phyloP scores from a whole-genome alignment of 2,888 invertebrate genomes.

The Trissoscelio sp. region DNA sequence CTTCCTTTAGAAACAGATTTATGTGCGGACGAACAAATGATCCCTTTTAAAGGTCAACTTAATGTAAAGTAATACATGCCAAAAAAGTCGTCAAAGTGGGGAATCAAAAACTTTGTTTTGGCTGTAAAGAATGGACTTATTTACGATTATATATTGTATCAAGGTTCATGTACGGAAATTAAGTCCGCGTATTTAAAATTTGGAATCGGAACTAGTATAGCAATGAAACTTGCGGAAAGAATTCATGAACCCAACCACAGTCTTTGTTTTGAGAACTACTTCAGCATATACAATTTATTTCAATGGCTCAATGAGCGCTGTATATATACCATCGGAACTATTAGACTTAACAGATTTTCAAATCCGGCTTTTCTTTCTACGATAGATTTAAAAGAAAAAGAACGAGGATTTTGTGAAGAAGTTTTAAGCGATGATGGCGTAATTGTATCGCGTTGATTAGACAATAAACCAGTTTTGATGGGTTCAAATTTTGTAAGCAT shows the following conservation, averaged over 20 bases:
- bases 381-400: constrained; percentile 39
- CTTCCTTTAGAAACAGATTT: constrained; percentile 22
- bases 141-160: constrained; percentile 75
- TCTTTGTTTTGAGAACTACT: constrained; percentile 67
- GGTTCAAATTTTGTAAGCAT: constrained; percentile 38
- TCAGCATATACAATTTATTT: constrained; percentile 65
- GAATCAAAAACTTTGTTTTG: constrained; percentile 25
- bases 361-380: constrained; percentile 38
- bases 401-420: constrained; percentile 45
- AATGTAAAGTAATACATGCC: constrained; percentile 19
- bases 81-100: constrained; percentile 28
- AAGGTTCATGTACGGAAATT: constrained; percentile 72
- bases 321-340: constrained; percentile 60
- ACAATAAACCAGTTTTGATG: constrained; percentile 31
- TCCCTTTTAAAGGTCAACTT: constrained; percentile 4
- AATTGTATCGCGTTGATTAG: constrained; percentile 38
- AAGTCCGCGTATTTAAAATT: constrained; percentile 50
- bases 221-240: constrained; percentile 62
- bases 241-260: constrained; percentile 34
- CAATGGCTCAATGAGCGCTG: constrained; percentile 48
- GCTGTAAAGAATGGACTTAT: constrained; percentile 16
- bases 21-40: constrained; percentile 37
- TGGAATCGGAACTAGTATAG: constrained; percentile 66
- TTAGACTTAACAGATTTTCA: constrained; percentile 62
- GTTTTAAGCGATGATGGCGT: constrained; percentile 25